Percentiles rank a stretch among this genome's conserved stretches.
phyloP scores from a whole-genome alignment of 1,140 invertebrate genomes.

The Ips typographus region DNA sequence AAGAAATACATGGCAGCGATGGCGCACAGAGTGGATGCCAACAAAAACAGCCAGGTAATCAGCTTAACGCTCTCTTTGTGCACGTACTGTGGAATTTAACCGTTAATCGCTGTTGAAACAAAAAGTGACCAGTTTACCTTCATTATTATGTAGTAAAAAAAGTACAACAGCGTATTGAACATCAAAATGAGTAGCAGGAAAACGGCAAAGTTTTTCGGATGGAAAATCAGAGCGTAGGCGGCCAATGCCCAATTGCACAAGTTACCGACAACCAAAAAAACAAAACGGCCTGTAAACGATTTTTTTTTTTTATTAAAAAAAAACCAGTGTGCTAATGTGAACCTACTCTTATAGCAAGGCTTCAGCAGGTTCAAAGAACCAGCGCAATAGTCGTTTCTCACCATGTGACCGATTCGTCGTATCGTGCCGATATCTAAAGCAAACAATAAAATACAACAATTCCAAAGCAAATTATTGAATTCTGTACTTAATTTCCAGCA shows the following conservation, averaged over 20 bases:
- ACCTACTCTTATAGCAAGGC: constrained; percentile 56
- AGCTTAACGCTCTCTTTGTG: constrained; percentile 67
- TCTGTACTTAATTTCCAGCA: constrained; percentile 68
- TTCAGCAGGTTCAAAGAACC: constrained; percentile 54
- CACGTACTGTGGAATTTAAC: constrained; percentile 56
- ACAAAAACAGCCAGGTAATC: constrained; percentile 65
- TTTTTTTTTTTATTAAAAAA: not conserved
- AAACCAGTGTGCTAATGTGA: not conserved
- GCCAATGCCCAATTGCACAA: constrained; percentile 74
- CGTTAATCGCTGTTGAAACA: too few relatives aligned
- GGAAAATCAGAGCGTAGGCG: constrained; percentile 63
- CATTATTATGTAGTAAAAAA: constrained; percentile 82
- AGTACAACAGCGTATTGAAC: constrained; percentile 81
- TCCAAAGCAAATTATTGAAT: not conserved
- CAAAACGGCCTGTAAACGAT: constrained; percentile 53
- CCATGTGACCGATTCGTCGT: constrained; percentile 52
- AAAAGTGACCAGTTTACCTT: constrained; percentile 60
- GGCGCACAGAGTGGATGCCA: constrained; percentile 68
- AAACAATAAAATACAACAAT: too few relatives aligned
- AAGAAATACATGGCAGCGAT: constrained; percentile 73
- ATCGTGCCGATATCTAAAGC: constrained; percentile 51
- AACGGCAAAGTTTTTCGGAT: constrained; percentile 77
- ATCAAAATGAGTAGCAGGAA: constrained; percentile 82
- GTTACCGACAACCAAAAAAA: constrained; percentile 68
- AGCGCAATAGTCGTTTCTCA: constrained; percentile 52